Percentiles rank a stretch among this genome's conserved stretches.
phyloP scores from a whole-genome alignment of 2,888 invertebrate species.

The Drosophila eohydei region DNA sequence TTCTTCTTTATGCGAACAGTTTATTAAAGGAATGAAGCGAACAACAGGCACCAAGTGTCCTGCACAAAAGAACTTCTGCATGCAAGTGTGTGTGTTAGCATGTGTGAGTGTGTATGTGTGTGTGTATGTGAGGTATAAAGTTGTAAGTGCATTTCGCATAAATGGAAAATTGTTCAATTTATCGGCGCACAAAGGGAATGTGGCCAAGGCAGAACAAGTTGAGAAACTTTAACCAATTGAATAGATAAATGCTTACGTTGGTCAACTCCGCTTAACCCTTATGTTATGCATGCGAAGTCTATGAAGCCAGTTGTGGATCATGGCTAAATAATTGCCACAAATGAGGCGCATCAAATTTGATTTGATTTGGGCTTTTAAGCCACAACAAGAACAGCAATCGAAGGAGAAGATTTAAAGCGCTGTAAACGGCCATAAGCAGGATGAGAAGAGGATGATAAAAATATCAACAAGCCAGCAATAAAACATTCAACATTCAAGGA shows the following conservation, averaged over 20 bases:
- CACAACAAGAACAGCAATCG: slow-evolving; percentile 38
- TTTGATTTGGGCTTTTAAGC: slow-evolving; percentile 60
- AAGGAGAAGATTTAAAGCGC: slow-evolving; percentile 52
- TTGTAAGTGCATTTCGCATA: slow-evolving; percentile 69
- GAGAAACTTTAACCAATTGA: slow-evolving; percentile 42
- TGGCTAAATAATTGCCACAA: slow-evolving; percentile 43
- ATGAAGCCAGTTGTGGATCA: neutral
- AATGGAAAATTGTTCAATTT: slow-evolving; percentile 74
- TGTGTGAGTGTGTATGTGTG: neutral
- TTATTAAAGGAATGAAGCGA: slow-evolving; percentile 58
- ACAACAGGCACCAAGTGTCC: slow-evolving; percentile 35
- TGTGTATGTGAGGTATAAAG: slow-evolving; percentile 33
- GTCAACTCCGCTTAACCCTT: slow-evolving; percentile 31
- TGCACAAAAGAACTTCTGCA: slow-evolving; percentile 34
- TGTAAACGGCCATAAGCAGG: slow-evolving; percentile 41
- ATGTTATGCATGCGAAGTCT: slow-evolving; percentile 7
- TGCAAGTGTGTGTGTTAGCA: neutral
- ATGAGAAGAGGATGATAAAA: slow-evolving; percentile 57
- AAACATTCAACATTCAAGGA: slow-evolving; percentile 54
- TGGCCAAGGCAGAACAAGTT: slow-evolving; percentile 33
- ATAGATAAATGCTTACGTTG: slow-evolving; percentile 54
- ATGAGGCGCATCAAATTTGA: slow-evolving; percentile 59
- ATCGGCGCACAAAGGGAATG: slow-evolving; percentile 55
- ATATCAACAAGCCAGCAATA: slow-evolving; percentile 70
- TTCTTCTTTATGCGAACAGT: slow-evolving; percentile 48